Percentiles rank a stretch among this genome's conserved stretches.
Evolutionary conservation across 2,113 vertebrate genomes (phyloP).

Genomic region (Chiloscyllium plagiosum): DNA sequence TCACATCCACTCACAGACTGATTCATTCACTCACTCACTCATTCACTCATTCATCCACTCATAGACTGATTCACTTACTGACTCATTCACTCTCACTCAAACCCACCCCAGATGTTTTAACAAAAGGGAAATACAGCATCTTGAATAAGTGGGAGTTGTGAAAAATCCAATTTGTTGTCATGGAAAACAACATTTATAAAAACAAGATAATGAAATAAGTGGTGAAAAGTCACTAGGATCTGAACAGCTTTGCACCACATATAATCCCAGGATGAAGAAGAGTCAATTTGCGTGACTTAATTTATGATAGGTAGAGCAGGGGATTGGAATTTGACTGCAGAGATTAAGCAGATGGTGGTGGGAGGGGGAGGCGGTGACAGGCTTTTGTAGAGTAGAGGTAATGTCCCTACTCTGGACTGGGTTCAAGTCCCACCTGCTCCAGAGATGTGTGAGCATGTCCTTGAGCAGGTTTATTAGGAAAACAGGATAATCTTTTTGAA

Average conservation of each 20-base stretch:
- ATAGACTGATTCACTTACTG: too few relatives aligned
- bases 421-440: too few relatives aligned
- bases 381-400: too few relatives aligned
- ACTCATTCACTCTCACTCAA: neutral
- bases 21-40: neutral
- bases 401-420: too few relatives aligned
- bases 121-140: neutral
- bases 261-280: neutral
- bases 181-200: neutral
- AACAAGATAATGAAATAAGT: neutral
- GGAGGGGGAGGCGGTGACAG: too few relatives aligned
- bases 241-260: neutral
- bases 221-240: neutral
- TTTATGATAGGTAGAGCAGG: neutral
- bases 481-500: too few relatives aligned
- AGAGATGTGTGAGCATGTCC: too few relatives aligned
- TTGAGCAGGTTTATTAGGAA: too few relatives aligned
- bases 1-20: neutral
- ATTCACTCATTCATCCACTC: too few relatives aligned
- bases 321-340: neutral
- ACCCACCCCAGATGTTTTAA: neutral
- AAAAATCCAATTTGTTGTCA: neutral
- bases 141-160: neutral
- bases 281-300: neutral
- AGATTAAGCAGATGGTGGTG: neutral